These are phyloP conservation scores for Sebastes fasciatus DNA, from an alignment of 2,113 vertebrate genomes.

Conservation along the genomic window DNA sequence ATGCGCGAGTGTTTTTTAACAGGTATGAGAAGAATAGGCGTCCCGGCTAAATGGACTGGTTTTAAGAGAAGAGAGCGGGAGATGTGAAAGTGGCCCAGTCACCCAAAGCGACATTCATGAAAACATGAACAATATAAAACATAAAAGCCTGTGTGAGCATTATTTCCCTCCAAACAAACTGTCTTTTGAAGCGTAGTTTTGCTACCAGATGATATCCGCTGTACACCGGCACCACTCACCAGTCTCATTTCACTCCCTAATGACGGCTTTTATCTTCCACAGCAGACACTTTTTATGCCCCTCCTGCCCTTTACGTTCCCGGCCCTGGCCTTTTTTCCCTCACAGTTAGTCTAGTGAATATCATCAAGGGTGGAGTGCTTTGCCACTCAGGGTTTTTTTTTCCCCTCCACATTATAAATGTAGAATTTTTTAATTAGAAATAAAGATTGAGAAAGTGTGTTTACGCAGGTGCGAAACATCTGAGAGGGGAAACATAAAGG, in stretches of 20 bases:
- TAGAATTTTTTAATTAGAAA: slow-evolving; percentile 61
- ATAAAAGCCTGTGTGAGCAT: slow-evolving; percentile 47
- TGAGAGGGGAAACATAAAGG: slow-evolving; percentile 55
- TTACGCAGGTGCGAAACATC: slow-evolving; percentile 64
- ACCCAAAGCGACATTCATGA: slow-evolving; percentile 23
- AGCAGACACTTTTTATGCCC: slow-evolving; percentile 80
- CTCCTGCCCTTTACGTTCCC: slow-evolving; percentile 78
- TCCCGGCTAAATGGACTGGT: slow-evolving; percentile 46
- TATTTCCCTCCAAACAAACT: slow-evolving; percentile 60
- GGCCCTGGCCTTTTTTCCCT: slow-evolving; percentile 70
- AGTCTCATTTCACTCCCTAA: slow-evolving; percentile 76
- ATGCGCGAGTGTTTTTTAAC: slow-evolving; percentile 5
- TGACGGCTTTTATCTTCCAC: slow-evolving; percentile 80
- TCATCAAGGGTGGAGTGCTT: slow-evolving; percentile 60
- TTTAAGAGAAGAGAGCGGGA: slow-evolving; percentile 26
- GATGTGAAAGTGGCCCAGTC: slow-evolving; percentile 47
- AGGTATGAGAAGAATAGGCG: slow-evolving; percentile 40
- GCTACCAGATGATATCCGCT: slow-evolving; percentile 30
- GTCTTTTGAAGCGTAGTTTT: slow-evolving; percentile 46
- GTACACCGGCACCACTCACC: slow-evolving; percentile 47
- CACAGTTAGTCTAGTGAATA: slow-evolving; percentile 63
- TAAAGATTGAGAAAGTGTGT: slow-evolving; percentile 43
- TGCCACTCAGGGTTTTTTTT: slow-evolving; percentile 37
- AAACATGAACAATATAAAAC: slow-evolving; percentile 45
- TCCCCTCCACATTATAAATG: slow-evolving; percentile 31